Evolutionary conservation across 2,888 invertebrate species (phyloP), one percentile per base, ranked within the genome.

Genomic region (Taenaris catops): DNA sequence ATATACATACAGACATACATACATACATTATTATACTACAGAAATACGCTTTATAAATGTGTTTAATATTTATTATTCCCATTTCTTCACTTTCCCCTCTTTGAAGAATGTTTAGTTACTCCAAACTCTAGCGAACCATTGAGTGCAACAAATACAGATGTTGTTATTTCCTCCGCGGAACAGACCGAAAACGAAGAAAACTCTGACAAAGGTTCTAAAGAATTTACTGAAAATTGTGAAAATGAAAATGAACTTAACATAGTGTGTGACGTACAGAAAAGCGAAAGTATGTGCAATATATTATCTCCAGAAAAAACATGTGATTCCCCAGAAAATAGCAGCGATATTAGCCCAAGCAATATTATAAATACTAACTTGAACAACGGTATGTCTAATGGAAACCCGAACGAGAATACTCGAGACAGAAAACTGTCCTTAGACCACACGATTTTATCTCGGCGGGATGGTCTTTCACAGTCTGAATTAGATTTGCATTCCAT

Each of bases 341-440:
- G n/a, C n/a, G n/a, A n/a, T n/a, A n/a, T n/a, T n/a, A n/a, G n/a
- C n/a, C n/a, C n/a, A n/a, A n/a, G n/a, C n/a, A n/a, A n/a, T n/a
- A n/a, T n/a, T n/a, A n/a, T n/a, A n/a, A n/a, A n/a, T n/a, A 16
- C 9, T 25, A 27, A 41, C 8, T 12, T 21, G 14, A 26, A 31
- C 29, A 16, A 12, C 9, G 8, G 2, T 25, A 3, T 26, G 23
- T n/a, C 14, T 6, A 33, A 38, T 40, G 41, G 27, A 25, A 34
- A 25, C 20, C 8, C 12, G 7, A 25, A 19, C 14, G 36, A 35
- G 11, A 41, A 32, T 10, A 8, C 12, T 16, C 28, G 74, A 18
- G 72, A 72, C 14, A 66, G 84, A 38, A 86, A 84, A 52, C 50
- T 80, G 18, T 86, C 84, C 1, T 48, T 84, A 1, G 84, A 86